A percentile compares a stretch with the other conserved stretches of the same genome.
Conservation (phyloP, 2,113 vertebrate species). For the Plecturocebus donacophilus region DNA sequence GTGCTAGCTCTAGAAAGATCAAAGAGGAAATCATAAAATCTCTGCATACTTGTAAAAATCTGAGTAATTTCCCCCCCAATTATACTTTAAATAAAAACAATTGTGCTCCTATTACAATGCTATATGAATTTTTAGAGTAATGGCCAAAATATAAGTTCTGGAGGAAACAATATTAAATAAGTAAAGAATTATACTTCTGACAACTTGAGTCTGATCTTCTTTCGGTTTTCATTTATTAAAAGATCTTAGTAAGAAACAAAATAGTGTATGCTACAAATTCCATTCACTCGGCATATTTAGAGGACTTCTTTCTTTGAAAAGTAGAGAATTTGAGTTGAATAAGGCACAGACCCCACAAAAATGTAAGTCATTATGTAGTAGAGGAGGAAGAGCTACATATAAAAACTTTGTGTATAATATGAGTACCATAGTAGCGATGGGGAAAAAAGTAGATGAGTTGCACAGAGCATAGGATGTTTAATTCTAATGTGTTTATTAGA, state of each 20-base stretch:
- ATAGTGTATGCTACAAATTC: background rate
- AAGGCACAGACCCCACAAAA: background rate
- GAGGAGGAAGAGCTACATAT: rapidly evolving
- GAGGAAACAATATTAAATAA: background rate
- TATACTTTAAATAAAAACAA: background rate
- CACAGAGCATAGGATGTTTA: background rate
- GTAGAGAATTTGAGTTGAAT: background rate
- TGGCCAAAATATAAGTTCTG: background rate
- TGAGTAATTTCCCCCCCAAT: background rate
- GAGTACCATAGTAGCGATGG: no score
- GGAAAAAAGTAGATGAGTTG: background rate
- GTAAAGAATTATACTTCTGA: background rate
- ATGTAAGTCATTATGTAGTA: background rate
- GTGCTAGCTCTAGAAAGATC: background rate
- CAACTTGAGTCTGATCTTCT: background rate
- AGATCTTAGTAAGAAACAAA: background rate
- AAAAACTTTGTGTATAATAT: background rate
- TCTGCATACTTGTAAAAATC: background rate
- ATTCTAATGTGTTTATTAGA: background rate
- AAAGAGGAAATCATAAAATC: background rate
- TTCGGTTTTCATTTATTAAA: background rate
- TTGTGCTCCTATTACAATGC: background rate
- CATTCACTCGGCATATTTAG: background rate
- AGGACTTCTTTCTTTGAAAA: background rate
- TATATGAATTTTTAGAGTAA: background rate